Percentiles rank a stretch among this genome's conserved stretches.
phyloP scores from a whole-genome alignment of 2,888 invertebrate species.

The Ashinkailepas kermadecensis region DNA sequence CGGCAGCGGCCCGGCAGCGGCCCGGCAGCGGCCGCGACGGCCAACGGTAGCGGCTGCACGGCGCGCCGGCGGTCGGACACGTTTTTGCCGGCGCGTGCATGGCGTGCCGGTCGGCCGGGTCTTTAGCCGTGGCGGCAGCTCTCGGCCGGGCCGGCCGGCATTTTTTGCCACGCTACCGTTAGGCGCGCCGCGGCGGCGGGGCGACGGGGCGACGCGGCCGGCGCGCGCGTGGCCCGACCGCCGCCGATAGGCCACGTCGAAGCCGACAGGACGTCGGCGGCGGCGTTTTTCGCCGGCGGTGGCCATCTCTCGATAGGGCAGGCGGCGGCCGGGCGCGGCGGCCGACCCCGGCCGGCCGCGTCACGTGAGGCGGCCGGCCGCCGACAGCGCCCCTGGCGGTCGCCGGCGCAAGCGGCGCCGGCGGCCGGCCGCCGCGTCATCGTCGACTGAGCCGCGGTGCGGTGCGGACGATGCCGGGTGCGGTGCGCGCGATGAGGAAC shows the following conservation, averaged over 20 bases:
- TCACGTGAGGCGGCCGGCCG: neutral
- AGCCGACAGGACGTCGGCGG: neutral
- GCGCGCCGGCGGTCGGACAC: too few relatives aligned
- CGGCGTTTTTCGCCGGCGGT: neutral
- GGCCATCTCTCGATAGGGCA: neutral
- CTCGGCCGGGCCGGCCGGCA: neutral
- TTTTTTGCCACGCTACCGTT: conserved; percentile 2
- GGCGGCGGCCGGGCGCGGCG: neutral
- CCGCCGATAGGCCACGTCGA: neutral
- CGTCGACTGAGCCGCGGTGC: neutral
- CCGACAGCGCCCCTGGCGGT: neutral
- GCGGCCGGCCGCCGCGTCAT: neutral
- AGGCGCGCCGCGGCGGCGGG: neutral
- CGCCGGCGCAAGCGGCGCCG: neutral
- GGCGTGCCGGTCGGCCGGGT: too few relatives aligned
- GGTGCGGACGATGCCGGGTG: neutral
- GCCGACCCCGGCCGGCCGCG: neutral
- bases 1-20: too few relatives aligned
- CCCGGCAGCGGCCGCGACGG: too few relatives aligned
- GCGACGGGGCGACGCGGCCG: neutral
- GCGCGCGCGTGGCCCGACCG: neutral
- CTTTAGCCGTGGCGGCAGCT: too few relatives aligned
- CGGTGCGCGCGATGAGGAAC: conserved; percentile 1
- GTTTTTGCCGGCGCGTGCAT: too few relatives aligned
- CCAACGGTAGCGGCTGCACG: too few relatives aligned